These are phyloP conservation scores for Eulithis prunata DNA, from an alignment of 2,888 invertebrate species.

Conservation along the genomic window DNA sequence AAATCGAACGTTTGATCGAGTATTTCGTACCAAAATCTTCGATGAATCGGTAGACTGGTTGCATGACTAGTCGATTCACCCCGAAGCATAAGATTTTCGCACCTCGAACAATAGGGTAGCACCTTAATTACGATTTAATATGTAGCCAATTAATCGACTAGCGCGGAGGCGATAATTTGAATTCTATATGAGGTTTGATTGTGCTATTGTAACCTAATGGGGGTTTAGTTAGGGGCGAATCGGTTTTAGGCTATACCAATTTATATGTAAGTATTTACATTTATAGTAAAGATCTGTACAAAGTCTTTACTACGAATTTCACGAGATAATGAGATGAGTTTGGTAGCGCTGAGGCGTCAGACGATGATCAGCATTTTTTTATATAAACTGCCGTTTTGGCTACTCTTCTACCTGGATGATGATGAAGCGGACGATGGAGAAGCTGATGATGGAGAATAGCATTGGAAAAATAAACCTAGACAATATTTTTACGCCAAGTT, in stretches of 20 bases:
- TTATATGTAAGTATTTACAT: no score
- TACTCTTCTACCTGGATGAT: no score
- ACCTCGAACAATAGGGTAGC: constrained; percentile 69
- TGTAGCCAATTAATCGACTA: constrained; percentile 78
- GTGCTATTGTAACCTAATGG: constrained; percentile 38
- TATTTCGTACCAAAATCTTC: neutral
- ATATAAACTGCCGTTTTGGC: no score
- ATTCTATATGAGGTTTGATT: constrained; percentile 43
- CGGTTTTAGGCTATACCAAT: neutral
- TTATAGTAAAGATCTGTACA: no score
- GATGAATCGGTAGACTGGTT: constrained; percentile 44
- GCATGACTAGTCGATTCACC: constrained; percentile 51
- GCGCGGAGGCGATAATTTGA: constrained; percentile 38
- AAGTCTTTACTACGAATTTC: no score
- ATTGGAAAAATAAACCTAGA: no score
- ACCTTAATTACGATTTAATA: constrained; percentile 83
- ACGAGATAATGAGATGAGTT: no score
- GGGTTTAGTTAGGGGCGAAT: constrained; percentile 23
- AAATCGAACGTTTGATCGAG: constrained; percentile 13
- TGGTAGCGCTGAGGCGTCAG: no score
- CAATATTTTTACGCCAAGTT: no score
- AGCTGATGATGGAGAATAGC: no score
- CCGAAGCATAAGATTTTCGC: constrained; percentile 62
- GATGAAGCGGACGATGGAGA: no score
- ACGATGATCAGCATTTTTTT: no score